These are phyloP conservation scores for Buceros bicornis DNA, from an alignment of 2,797 vertebrate species.

Conservation along the genomic window DNA sequence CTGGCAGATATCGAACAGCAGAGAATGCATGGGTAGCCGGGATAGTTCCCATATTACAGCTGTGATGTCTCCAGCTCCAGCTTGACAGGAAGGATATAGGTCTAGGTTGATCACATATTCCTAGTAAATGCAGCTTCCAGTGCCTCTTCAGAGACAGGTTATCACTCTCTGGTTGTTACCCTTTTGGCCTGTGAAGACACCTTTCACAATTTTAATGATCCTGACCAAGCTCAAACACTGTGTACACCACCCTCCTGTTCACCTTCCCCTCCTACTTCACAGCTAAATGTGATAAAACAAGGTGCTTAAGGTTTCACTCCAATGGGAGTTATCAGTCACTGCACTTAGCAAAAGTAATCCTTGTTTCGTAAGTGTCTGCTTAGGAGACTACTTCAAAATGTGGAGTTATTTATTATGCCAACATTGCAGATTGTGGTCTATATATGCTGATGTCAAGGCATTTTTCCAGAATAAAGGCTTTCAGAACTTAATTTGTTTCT, in stretches of 20 bases:
- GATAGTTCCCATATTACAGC: background rate
- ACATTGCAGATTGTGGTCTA: background rate
- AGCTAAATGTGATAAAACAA: background rate
- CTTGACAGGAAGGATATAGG: background rate
- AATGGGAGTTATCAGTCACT: background rate
- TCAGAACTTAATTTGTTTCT: slow-evolving; percentile 58
- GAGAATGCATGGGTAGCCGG: background rate
- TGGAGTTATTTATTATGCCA: background rate
- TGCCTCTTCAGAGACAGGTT: background rate
- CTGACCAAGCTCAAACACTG: background rate
- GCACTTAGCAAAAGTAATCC: background rate
- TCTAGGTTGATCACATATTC: background rate
- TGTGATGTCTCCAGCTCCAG: background rate
- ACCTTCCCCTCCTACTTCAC: background rate
- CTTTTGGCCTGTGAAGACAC: background rate
- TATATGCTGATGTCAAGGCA: slow-evolving; percentile 23
- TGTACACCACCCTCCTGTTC: background rate
- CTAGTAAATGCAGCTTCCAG: background rate
- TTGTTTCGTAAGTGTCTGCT: background rate
- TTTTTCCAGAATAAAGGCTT: slow-evolving; percentile 41
- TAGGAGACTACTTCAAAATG: background rate
- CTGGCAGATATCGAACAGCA: background rate
- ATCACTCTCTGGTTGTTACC: background rate
- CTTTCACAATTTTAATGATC: background rate
- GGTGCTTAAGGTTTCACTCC: background rate